Base-by-base conservation (phyloP, 2,888 invertebrate genomes). In the Nesidiocoris tenuis region DNA sequence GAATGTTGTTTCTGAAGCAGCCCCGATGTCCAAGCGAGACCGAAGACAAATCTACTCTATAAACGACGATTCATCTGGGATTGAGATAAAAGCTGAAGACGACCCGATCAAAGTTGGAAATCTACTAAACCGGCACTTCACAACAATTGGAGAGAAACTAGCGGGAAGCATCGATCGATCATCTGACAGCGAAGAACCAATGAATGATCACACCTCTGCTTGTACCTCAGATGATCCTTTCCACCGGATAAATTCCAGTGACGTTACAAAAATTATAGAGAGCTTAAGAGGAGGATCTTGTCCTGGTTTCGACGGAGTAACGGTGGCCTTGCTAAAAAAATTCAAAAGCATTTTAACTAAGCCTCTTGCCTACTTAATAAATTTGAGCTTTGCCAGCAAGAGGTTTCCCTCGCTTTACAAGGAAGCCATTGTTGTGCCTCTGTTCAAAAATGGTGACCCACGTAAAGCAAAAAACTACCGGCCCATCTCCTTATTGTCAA, bases 371-470 rank as follows among this genome's bases (percentile, higher is more conserved):
- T 12, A 22, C 17, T 19, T 68, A 16, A 56, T 19, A 1, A 68
- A 57, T 23, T 23, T 55, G 7, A 56, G 68, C 22, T 68, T 68
- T 56, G 18, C 56, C 2, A 55, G 16, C n/a, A 68, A 68, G 9
- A 7, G 9, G 12, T 68, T 56, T 16, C 68, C 68, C 1, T 1
- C 56, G 7, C 0, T 18, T 23, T 68, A 56, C 2, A 68, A 68
- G 56, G 25, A 56, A 16, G 3, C 56, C 18, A 16, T 68, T 1
- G 12, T 55, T 7, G 22, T 56, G 1, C 68, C 68, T 1, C 68
- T 68, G 5, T 68, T 56, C 17, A 68, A 68, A 55, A 68, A 68
- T 16, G 70, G 70, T 5, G 61, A 70, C 59, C 61, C 57, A 16
- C 24, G 61, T 16, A 61, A 70, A 7, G 54, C 61, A 61, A 18